Evolutionary conservation across 2,888 invertebrate genomes (phyloP), one percentile per base, ranked within the genome.

Genomic region (Apotomis capreana): DNA sequence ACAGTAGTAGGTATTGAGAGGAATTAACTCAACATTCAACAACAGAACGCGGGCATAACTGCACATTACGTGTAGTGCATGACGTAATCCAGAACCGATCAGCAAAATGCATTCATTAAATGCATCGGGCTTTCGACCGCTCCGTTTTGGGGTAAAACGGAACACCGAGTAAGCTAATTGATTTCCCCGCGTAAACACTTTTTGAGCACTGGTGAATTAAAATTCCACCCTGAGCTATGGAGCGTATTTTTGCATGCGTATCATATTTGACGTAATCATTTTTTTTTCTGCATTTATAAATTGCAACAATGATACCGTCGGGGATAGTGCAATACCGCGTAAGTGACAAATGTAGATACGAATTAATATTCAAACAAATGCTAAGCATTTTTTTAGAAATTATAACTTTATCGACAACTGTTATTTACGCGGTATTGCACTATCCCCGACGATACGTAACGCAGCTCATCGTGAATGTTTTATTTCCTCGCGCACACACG

Each of bases 91-190:
- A 26, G 37, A 37, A n/a, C n/a, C 37, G 37, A 58, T 58, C 5
- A 37, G 37, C 12, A 4, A 5, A 12, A 58, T 37, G 57, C 57
- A 37, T 58, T n/a, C 37, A n/a, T 58, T 5, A 5, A 58, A 58
- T 37, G n/a, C 13, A 26, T 49, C 12, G 37, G 6, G 9, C 6
- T 6, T 62, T 10, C 12, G 52, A 52, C 52, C 37, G n/a, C 12
- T 52, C 15, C 13, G 40, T 13, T 37, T 37, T 10, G 37, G 51
- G 26, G 62, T 13, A 26, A 61, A 12, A 26, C 36, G 40, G 40
- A 64, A 40, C 69, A 51, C 26, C 15, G 46, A 52, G 37, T 49
- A 67, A 44, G 55, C 37, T 69, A 69, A 62, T 69, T 69, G 69
- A 69, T 69, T 62, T 49, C 61, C 36, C 13, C 36, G 37, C 26